Evolutionary conservation across 2,797 vertebrate genomes (phyloP), one percentile per base, ranked within the genome.

Genomic region (Falco naumanni): DNA sequence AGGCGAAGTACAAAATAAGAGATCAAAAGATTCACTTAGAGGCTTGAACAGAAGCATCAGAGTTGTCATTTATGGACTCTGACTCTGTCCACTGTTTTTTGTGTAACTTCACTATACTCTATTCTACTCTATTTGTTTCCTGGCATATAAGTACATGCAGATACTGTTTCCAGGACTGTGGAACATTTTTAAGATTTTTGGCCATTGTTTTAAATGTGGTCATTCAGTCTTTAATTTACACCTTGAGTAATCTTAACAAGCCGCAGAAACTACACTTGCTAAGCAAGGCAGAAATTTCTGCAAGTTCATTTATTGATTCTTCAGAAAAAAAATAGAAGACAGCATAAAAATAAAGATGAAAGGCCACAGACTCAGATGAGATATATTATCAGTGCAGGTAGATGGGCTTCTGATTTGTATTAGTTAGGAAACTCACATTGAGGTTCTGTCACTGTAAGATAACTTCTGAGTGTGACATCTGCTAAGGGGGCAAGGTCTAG

Each of bases 281-380:
- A 96, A 84, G 61, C 50, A 90, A 94, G 71, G 65, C 61, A 91
- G 53, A 94, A 82, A 59, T 80, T 84, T 89, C 39, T 77, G 18
- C 72, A 78, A 66, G 28, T 34, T 89, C 43, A 59, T 79, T 72
- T 90, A 79, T 53, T 63, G 47, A 84, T 84, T 93, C 20, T 60
- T 53, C 47, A 60, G 29, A 5, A 37, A 63, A 80, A 81, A 69
- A 15, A 79, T 87, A 80, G 25, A 72, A 64, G 31, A 56, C 5
- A 53, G 9, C 22, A 53, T 17, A 37, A 81, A 85, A 85, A 83
- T 64, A 83, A 74, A 80, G 56, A 80, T 24, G 41, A 79, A 95
- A 91, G 56, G 19, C 33, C 50, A 80, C n/a, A 34, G 33, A 59
- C 51, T 76, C 63, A 48, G 29, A 13, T 72, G 72, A 93, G n/a